Base-by-base conservation (phyloP, 2,113 vertebrate genomes). In the Odontophorus gujanensis region DNA sequence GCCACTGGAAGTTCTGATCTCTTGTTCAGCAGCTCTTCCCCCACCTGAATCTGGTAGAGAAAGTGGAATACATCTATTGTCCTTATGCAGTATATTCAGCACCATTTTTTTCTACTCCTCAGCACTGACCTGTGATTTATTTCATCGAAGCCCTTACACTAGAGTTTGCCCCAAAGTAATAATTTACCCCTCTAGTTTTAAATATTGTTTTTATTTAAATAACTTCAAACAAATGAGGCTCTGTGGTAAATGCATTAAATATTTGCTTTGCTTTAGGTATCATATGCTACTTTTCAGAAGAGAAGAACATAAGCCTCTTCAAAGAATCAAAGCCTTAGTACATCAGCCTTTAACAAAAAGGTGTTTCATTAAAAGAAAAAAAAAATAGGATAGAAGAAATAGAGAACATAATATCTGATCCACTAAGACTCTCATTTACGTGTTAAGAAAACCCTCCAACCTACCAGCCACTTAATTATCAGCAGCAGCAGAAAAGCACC, bases 1-100 rank as follows among this genome's bases (percentile, higher is more conserved):
- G 40, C 22, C 57, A 57, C 0, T 50, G 42, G 2, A 38, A 71
- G 4, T 50, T 86, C n/a, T 73, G 25, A 34, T 47, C 0, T 0
- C 36, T 66, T 38, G 10, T 59, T 59, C 75, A 82, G 42, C 1
- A 0, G 12, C 22, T 89, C 34, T 43, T 74, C 25, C 68, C 57
- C 86, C 32, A 85, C 55, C 65, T 88, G 68, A 55, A 78, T 28
- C 20, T 6, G 32, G 42, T 4, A 67, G 53, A 87, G 50, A 26
- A 30, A 69, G 55, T 61, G 14, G 75, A 92, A 80, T 11, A 62
- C 1, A 84, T 61, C 20, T 11, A 59, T 95, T 57, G 51, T 57
- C 22, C 22, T 90, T 71, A 28, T 47, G 28, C 47, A 92, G 21
- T 30, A 63, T 14, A 50, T 73, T 87, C 2, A 6, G 47, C 14